Evolutionary conservation across 2,797 vertebrate species (phyloP).

Genomic region (Scolopax bukidnonensis): DNA sequence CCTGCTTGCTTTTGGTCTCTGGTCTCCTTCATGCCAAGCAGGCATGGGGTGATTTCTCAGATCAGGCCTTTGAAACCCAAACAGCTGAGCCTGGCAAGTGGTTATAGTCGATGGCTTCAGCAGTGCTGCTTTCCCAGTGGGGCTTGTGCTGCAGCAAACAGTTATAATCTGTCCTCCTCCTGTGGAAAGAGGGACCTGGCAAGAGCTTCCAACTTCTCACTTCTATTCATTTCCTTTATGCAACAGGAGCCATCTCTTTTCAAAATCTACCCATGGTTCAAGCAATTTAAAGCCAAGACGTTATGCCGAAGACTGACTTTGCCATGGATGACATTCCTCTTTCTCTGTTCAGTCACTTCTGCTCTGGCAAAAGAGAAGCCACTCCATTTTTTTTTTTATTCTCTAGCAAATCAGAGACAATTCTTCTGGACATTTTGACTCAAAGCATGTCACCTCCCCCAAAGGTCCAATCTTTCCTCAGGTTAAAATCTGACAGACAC

Average conservation of each 20-base stretch:
- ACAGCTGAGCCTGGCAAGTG: not conserved
- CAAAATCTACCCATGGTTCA: not conserved
- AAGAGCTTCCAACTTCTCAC: not conserved
- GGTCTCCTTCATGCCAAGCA: not conserved
- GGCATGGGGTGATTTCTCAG: not conserved
- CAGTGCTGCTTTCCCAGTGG: not conserved
- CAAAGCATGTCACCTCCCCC: constrained; percentile 12
- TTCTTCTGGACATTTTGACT: constrained; percentile 13
- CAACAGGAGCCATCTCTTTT: not conserved
- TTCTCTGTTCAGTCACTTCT: not conserved
- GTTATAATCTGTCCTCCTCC: not conserved
- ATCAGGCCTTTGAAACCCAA: not conserved
- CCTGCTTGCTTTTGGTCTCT: not conserved
- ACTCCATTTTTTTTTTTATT: not conserved
- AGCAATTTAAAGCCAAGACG: not conserved
- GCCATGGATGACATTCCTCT: not conserved
- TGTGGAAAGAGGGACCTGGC: not conserved
- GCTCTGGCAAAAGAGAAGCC: not conserved
- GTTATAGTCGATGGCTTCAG: not conserved
- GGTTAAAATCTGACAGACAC: constrained; percentile 41
- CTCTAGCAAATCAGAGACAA: not conserved
- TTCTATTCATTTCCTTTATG: not conserved
- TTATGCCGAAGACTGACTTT: not conserved
- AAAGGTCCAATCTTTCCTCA: not conserved
- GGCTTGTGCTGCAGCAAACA: not conserved